Evolutionary conservation across 2,113 vertebrate genomes (phyloP).

Genomic region (Conger conger): DNA sequence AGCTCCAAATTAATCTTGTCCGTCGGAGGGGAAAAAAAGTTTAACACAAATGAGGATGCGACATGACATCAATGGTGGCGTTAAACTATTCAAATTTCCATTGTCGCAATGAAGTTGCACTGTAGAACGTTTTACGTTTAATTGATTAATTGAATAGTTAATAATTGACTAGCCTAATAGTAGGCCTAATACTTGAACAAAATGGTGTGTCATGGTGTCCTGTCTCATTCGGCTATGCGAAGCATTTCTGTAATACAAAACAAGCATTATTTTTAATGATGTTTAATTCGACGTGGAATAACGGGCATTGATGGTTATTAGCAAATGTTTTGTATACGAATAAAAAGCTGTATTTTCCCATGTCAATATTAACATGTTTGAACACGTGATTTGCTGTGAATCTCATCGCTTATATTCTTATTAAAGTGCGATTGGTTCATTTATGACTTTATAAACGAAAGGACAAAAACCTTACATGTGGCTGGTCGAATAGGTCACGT

Average conservation of each 20-base stretch:
- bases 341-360: background rate
- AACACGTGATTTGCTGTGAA: background rate
- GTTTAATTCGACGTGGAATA: background rate
- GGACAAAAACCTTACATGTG: background rate
- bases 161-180: too few relatives aligned
- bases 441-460: background rate
- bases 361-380: background rate
- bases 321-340: background rate
- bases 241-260: background rate
- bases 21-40: too few relatives aligned
- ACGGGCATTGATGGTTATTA: background rate
- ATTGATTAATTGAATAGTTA: too few relatives aligned
- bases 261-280: background rate
- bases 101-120: too few relatives aligned
- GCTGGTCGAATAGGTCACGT: background rate
- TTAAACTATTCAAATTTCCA: too few relatives aligned
- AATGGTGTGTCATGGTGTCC: background rate
- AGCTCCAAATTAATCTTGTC: too few relatives aligned
- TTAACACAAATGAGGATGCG: too few relatives aligned
- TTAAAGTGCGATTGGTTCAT: background rate
- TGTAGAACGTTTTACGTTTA: too few relatives aligned
- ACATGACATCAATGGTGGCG: too few relatives aligned
- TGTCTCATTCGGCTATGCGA: background rate
- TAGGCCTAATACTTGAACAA: background rate
- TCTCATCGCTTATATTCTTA: background rate